Evolutionary conservation across 2,888 invertebrate genomes (phyloP).

Genomic region (Monochamus alternatus): DNA sequence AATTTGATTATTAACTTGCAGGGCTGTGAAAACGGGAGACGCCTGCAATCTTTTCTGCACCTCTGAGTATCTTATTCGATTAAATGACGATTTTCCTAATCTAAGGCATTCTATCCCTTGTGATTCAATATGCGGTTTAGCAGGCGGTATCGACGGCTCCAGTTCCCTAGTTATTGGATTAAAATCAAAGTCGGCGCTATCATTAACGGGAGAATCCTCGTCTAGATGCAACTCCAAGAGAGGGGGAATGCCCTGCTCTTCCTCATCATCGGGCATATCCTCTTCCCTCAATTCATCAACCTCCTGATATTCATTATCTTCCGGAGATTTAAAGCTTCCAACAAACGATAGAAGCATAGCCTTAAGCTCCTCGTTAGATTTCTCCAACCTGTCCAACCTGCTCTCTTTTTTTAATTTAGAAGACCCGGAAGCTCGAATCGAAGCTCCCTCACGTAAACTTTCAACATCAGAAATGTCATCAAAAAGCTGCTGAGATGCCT

Average conservation of each 20-base stretch:
- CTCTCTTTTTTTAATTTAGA: not conserved
- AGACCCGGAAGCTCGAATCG: not conserved
- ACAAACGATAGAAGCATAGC: conserved; percentile 16
- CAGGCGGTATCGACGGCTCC: conserved; percentile 2
- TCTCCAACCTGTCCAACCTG: conserved; percentile 3
- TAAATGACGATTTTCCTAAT: conserved; percentile 37
- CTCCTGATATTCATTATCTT: not conserved
- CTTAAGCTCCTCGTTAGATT: conserved; percentile 3
- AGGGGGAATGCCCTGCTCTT: not conserved
- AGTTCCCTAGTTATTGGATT: conserved; percentile 8
- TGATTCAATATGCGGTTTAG: conserved; percentile 34
- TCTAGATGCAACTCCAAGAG: not conserved
- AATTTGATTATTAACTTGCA: conserved; percentile 5
- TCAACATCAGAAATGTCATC: not conserved
- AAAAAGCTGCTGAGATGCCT: conserved; percentile 17
- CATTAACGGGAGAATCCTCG: not conserved
- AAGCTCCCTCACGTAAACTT: not conserved
- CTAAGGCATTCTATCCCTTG: conserved; percentile 24
- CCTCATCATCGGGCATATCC: not conserved
- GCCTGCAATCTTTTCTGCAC: conserved; percentile 45
- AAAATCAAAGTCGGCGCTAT: not conserved
- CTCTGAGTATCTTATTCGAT: conserved; percentile 42
- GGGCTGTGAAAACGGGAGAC: conserved; percentile 40
- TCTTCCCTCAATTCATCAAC: not conserved
- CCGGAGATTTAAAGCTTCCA: not conserved